A percentile compares a stretch with the other conserved stretches of the same genome.
Evolutionary conservation across 1,140 invertebrate species (phyloP).

Genomic region (Marisa cornuarietis): DNA sequence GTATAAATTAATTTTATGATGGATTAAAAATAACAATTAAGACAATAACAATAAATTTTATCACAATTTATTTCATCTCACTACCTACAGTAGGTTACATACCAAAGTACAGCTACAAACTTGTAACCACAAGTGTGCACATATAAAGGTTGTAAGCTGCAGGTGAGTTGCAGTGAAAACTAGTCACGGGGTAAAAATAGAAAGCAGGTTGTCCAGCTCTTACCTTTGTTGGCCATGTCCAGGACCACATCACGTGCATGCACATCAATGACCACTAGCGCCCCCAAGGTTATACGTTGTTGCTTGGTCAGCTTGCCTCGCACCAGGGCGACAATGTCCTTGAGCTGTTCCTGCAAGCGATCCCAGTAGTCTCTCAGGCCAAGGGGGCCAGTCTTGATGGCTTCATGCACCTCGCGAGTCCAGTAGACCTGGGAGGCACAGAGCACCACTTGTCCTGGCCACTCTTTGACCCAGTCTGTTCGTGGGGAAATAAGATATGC

Average conservation of each 20-base stretch:
- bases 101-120: too few species aligned
- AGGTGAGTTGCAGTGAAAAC: not conserved
- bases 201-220: not conserved
- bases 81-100: too few species aligned
- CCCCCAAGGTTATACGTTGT: constrained; percentile 64
- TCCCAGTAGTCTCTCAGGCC: constrained; percentile 60
- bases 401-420: constrained; percentile 65
- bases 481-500: constrained; percentile 61
- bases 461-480: constrained; percentile 65
- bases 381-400: constrained; percentile 51
- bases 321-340: constrained; percentile 65
- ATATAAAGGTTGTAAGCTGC: not conserved
- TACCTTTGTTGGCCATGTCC: constrained; percentile 62
- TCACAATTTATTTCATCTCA: too few species aligned
- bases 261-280: constrained; percentile 66
- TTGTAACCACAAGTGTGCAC: not conserved
- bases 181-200: not conserved
- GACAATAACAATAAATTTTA: too few species aligned
- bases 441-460: constrained; percentile 67
- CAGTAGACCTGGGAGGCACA: constrained; percentile 67
- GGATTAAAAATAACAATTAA: too few species aligned
- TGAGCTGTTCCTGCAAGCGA: constrained; percentile 58
- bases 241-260: constrained; percentile 65
- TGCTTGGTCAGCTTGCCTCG: constrained; percentile 66
- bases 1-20: too few species aligned